A percentile compares a stretch with the other conserved stretches of the same genome.
phyloP scores from a whole-genome alignment of 2,888 invertebrate species.

The Torymus tubicola region DNA sequence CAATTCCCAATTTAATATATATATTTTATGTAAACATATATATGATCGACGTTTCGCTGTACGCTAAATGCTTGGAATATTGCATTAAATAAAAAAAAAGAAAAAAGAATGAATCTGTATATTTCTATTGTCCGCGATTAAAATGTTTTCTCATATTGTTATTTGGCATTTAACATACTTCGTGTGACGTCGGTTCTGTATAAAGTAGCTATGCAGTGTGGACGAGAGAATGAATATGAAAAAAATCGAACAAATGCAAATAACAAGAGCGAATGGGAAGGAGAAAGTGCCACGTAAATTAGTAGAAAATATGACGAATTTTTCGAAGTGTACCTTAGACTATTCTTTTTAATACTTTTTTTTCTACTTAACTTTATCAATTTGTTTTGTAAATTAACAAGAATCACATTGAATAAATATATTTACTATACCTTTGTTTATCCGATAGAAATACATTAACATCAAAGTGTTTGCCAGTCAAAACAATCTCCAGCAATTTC shows the following conservation, averaged over 20 bases:
- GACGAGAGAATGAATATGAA: conserved; percentile 18
- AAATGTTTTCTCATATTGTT: background rate
- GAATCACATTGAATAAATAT: too few relatives aligned
- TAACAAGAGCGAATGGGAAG: conserved; percentile 20
- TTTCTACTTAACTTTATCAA: too few relatives aligned
- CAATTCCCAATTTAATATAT: conserved; percentile 51
- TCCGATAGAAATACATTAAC: too few relatives aligned
- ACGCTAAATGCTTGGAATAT: too few relatives aligned
- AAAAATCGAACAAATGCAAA: conserved; percentile 4
- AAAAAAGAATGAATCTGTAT: background rate
- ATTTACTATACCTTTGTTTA: too few relatives aligned
- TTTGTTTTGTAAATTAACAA: too few relatives aligned
- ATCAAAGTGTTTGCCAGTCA: too few relatives aligned
- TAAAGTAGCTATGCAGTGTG: conserved; percentile 10
- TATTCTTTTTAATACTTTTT: too few relatives aligned
- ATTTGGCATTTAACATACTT: conserved; percentile 24
- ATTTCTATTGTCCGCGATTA: background rate
- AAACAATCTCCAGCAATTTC: too few relatives aligned
- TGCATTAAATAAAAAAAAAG: too few relatives aligned
- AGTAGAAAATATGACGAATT: conserved; percentile 28
- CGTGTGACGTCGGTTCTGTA: background rate
- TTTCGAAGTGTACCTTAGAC: conserved; percentile 2
- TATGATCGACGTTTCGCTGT: background rate
- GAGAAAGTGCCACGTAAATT: conserved; percentile 29
- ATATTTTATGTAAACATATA: conserved; percentile 4